Evolutionary conservation across 2,113 vertebrate genomes (phyloP).

Genomic region (Steatornis caripensis): DNA sequence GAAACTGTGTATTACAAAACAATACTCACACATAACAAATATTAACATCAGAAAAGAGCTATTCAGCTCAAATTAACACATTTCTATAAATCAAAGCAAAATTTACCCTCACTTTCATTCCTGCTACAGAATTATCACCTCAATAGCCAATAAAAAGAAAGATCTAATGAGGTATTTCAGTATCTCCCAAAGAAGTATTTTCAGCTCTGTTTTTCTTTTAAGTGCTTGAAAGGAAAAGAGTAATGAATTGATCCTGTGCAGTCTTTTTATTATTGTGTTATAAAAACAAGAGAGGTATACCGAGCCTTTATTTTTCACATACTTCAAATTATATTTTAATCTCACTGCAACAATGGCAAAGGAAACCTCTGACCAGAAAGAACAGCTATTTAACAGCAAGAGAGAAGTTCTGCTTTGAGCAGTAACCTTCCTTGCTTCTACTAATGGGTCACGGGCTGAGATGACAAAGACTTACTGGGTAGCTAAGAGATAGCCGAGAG

Average conservation of each 20-base stretch:
- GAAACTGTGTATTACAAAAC: constrained; percentile 42
- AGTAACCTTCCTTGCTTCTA: neutral
- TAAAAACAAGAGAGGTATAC: neutral
- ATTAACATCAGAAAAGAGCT: constrained; percentile 10
- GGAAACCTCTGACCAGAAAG: neutral
- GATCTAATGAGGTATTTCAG: constrained; percentile 55
- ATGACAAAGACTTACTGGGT: neutral
- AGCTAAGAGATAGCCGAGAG: neutral
- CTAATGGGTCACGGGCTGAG: neutral
- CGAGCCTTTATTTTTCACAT: neutral
- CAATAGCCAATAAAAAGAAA: constrained; percentile 32
- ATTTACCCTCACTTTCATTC: constrained; percentile 4
- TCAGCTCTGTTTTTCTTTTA: constrained; percentile 39
- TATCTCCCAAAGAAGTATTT: constrained; percentile 47
- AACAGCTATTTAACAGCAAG: neutral
- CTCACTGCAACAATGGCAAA: constrained; percentile 11
- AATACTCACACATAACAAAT: neutral
- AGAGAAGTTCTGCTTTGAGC: neutral
- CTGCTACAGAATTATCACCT: constrained; percentile 54
- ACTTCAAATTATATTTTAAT: neutral
- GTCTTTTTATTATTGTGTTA: neutral
- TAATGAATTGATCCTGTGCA: constrained; percentile 17
- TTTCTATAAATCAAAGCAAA: constrained; percentile 58
- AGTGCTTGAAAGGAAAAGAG: constrained; percentile 30
- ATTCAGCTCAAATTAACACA: constrained; percentile 50